phyloP scores from a whole-genome alignment of 2,113 vertebrate genomes.

The human region GRCh38 chr1:248449001-248449500 shows the following conservation, averaged over 20 bases:
- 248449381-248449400: background rate
- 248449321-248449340: background rate
- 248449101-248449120: too few species aligned
- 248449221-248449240: background rate
- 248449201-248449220: background rate
- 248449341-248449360: background rate
- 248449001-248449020: background rate
- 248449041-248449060: background rate
- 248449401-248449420: fast-evolving
- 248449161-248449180: background rate
- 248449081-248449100: too few species aligned
- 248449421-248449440: background rate
- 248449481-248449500: background rate
- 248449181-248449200: too few species aligned
- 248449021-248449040: background rate
- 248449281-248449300: background rate
- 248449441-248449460: background rate
- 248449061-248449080: background rate
- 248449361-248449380: background rate
- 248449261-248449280: background rate
- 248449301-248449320: background rate
- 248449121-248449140: background rate
- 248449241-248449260: background rate
- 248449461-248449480: background rate
- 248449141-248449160: background rate